phyloP scores from a whole-genome alignment of 1,140 invertebrate genomes.

The Diachasmimorpha longicaudata region DNA sequence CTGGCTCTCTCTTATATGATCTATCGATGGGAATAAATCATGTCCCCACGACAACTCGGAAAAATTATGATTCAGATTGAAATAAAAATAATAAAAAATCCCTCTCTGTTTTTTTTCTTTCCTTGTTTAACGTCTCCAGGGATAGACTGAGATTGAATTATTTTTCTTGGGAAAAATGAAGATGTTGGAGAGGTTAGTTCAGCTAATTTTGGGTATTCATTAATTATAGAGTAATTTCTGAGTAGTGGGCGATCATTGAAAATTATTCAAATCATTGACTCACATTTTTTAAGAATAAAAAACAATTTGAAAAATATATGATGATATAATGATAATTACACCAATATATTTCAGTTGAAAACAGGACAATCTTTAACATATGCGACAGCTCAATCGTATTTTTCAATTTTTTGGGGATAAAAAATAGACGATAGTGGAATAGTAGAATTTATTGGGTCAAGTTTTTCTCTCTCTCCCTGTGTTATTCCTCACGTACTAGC shows the following conservation, averaged over 20 bases:
- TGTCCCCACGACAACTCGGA: constrained; percentile 10
- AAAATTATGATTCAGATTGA: constrained; percentile 18
- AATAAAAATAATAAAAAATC: constrained; percentile 5
- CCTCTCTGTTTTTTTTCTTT: neutral
- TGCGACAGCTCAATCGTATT: too few relatives aligned
- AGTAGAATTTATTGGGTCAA: neutral
- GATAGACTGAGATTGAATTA: neutral
- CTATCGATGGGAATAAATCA: constrained; percentile 35
- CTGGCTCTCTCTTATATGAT: constrained; percentile 30
- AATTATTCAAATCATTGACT: too few relatives aligned
- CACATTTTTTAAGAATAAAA: too few relatives aligned
- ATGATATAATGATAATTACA: too few relatives aligned
- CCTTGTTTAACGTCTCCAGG: neutral
- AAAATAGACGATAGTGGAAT: neutral
- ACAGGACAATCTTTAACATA: too few relatives aligned
- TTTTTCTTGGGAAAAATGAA: neutral
- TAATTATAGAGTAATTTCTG: too few relatives aligned
- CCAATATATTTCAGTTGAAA: too few relatives aligned
- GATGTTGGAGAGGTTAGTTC: neutral
- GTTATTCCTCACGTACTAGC: neutral
- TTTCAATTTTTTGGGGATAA: neutral
- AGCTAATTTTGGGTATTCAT: neutral
- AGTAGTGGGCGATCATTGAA: too few relatives aligned
- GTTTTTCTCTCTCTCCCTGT: neutral
- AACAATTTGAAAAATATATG: too few relatives aligned